These are phyloP conservation scores for Diadema setosum DNA, from an alignment of 35 echinoderm and acorn worm species.

Conservation along the genomic window DNA sequence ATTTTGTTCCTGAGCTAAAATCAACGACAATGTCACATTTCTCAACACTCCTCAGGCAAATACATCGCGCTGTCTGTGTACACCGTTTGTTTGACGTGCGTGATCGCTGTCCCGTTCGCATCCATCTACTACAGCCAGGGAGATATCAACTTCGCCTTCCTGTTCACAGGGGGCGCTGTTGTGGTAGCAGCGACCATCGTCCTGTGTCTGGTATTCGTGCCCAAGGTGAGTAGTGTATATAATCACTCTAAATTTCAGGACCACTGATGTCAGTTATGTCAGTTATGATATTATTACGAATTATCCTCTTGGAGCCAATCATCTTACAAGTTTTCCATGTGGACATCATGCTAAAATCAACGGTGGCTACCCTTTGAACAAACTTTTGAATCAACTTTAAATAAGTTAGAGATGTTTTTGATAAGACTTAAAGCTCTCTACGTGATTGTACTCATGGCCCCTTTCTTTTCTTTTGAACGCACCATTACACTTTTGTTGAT, in stretches of 20 bases:
- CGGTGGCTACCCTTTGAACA: no score
- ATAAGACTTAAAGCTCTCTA: no score
- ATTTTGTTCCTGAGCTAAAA: background rate
- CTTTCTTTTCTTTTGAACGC: no score
- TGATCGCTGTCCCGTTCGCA: constrained; percentile 9
- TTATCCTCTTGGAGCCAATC: no score
- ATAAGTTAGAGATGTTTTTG: no score
- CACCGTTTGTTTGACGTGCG: constrained; percentile 17
- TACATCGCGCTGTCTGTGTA: constrained; percentile 32
- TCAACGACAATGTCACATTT: background rate
- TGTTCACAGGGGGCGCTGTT: constrained; percentile 18
- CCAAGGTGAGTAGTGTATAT: background rate
- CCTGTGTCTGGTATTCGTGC: constrained; percentile 26
- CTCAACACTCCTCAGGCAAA: background rate
- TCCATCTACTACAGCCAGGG: constrained; percentile 11
- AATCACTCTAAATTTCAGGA: background rate
- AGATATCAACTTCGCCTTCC: constrained; percentile 15
- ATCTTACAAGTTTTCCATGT: no score
- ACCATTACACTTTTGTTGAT: no score
- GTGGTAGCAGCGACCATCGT: constrained; percentile 4
- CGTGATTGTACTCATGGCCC: no score
- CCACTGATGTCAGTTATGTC: no score
- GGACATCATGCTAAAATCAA: no score
- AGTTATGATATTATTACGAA: no score
- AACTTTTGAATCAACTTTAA: no score